Evolutionary conservation across 2,797 vertebrate genomes (phyloP).

Genomic region (Esox lucius): DNA sequence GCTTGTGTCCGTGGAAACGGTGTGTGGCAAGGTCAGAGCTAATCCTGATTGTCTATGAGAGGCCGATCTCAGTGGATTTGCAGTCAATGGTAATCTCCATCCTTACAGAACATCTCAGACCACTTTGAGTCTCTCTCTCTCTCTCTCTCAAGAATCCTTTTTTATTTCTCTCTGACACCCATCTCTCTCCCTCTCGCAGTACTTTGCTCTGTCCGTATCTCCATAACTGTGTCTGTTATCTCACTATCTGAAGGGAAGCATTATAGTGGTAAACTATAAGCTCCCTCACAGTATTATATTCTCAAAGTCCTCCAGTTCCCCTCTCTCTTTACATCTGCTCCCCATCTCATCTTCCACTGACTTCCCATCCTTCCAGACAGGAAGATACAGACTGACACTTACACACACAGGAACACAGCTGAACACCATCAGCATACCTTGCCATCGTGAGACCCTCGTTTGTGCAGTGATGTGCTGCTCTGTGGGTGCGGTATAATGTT

Average conservation of each 20-base stretch:
- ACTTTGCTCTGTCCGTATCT: not conserved
- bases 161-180: not conserved
- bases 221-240: not conserved
- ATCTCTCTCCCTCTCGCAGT: not conserved
- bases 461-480: not conserved
- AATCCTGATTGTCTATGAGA: conserved; percentile 6
- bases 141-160: conserved; percentile 5
- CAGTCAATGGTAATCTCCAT: conserved; percentile 6
- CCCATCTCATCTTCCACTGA: not conserved
- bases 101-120: no score
- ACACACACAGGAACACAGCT: not conserved
- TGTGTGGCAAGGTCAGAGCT: not conserved
- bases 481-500: not conserved
- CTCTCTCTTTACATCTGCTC: not conserved
- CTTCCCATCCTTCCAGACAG: not conserved
- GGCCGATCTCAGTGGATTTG: conserved; percentile 55
- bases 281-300: not conserved
- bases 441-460: not conserved
- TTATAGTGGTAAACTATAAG: not conserved
- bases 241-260: not conserved
- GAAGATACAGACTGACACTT: not conserved
- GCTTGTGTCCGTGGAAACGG: no score
- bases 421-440: not conserved
- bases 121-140: not conserved
- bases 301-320: not conserved